These are phyloP conservation scores for Chalcis sispes DNA, from an alignment of 2,888 invertebrate species.

Conservation along the genomic window DNA sequence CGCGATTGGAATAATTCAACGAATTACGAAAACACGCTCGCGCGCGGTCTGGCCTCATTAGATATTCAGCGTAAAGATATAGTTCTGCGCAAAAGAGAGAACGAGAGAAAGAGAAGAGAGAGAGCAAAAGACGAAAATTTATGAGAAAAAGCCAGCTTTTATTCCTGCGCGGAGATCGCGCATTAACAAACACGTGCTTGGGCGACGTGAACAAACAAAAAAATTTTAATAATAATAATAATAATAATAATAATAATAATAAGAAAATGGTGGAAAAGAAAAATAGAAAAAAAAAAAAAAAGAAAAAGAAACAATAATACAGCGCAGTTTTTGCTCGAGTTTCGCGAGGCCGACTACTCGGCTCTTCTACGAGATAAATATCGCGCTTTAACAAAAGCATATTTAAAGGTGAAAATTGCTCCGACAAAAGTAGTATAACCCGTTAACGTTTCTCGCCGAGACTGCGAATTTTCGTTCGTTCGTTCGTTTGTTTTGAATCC, in stretches of 20 bases:
- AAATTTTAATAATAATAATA: too few relatives aligned
- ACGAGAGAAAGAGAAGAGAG: too few relatives aligned
- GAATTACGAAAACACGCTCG: slow-evolving; percentile 74
- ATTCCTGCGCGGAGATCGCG: slow-evolving; percentile 12
- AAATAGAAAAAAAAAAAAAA: too few relatives aligned
- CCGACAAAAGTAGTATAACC: background rate
- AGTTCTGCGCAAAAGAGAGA: slow-evolving; percentile 64
- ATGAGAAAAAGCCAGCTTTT: slow-evolving; percentile 36
- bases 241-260: too few relatives aligned
- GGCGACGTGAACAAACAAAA: too few relatives aligned
- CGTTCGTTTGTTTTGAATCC: too few relatives aligned
- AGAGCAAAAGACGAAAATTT: slow-evolving; percentile 42
- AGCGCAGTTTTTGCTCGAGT: background rate
- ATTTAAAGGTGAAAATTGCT: slow-evolving; percentile 35
- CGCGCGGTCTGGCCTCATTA: slow-evolving; percentile 74
- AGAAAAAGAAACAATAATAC: slow-evolving; percentile 13
- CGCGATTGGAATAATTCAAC: slow-evolving; percentile 74
- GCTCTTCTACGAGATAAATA: slow-evolving; percentile 12
- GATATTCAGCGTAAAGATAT: slow-evolving; percentile 71
- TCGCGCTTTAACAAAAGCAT: slow-evolving; percentile 16
- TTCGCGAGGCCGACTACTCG: background rate
- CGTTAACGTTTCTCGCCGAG: slow-evolving; percentile 1
- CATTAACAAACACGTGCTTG: slow-evolving; percentile 28
- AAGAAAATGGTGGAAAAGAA: too few relatives aligned
- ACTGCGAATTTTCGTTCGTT: slow-evolving; percentile 24